Evolutionary conservation across 2,888 invertebrate genomes (phyloP), one percentile per base, ranked within the genome.

Genomic region (Ptilodon capucinus): DNA sequence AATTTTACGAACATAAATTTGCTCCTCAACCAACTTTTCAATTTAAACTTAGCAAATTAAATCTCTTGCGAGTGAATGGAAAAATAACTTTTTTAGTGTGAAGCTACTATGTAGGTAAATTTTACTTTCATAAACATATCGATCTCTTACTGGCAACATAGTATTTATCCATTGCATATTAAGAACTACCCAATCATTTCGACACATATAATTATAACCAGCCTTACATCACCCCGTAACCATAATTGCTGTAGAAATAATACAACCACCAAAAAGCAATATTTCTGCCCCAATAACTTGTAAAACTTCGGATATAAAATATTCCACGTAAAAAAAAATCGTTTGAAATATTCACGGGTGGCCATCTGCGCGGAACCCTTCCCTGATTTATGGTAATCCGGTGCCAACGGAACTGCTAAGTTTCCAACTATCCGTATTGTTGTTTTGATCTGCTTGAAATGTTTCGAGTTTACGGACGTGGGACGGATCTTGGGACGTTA

Each of bases 351-450:
- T 76, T 75, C 69, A 74, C 36, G 57, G 63, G 66, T 54, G 53
- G 54, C 71, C 64, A 71, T 68, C 68, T 69, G 73, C 51, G 55
- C 51, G 59, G 54, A 43, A 51, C 64, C 65, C 62, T 64, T 62
- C 61, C 57, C 58, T 74, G 76, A 79, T 76, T 76, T 81, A 81
- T 81, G 81, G 54, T 75, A 76, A 81, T 78, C 75, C 72, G 67
- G 60, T 66, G 49, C 46, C 23, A 17, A 17, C 35, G 35, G 35
- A 32, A 53, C 60, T 54, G 64, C 54, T 56, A 69, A 71, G 64
- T 68, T 71, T 46, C 41, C 51, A 68, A 74, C 67, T 67, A 69
- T 56, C 55, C 55, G 60, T 57, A 62, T 66, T 60, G 64, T 64
- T 66, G 63, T 57, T 57, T 56, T 35, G 35, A 35, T 35, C 16